Evolutionary conservation across 2,797 vertebrate species (phyloP).

Genomic region (Rhabdophis nuchalis): DNA sequence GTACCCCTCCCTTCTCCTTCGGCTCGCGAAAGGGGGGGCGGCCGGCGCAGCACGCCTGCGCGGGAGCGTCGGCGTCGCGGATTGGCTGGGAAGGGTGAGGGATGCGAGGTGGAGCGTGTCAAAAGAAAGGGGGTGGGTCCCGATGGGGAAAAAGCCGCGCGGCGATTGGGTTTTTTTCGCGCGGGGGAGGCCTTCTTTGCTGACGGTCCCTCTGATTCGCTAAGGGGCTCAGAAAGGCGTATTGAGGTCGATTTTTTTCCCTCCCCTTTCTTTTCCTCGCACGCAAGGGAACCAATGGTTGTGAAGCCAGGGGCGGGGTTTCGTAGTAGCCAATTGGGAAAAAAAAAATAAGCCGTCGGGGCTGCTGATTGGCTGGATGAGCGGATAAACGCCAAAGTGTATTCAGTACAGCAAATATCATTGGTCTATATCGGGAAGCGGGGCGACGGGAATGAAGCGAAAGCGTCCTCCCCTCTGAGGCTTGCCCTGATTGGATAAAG

Average conservation of each 20-base stretch:
- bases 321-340: neutral
- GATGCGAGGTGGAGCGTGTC: neutral
- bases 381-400: neutral
- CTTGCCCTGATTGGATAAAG: neutral
- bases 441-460: neutral
- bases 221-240: neutral
- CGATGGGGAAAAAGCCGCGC: neutral
- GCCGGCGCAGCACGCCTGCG: constrained; percentile 40
- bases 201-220: neutral
- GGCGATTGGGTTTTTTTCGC: neutral
- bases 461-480: neutral
- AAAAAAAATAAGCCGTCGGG: neutral
- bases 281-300: neutral
- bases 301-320: neutral
- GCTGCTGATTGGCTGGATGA: neutral
- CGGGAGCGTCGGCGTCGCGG: neutral
- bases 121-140: neutral
- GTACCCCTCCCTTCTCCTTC: constrained; percentile 24
- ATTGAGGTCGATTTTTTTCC: neutral
- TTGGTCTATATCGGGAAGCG: neutral
- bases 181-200: neutral
- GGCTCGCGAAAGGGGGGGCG: neutral
- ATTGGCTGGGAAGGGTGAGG: neutral
- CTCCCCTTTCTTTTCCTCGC: neutral
- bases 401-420: neutral